Conservation (phyloP, 2,888 invertebrate genomes). For the Perithous albicinctus region DNA sequence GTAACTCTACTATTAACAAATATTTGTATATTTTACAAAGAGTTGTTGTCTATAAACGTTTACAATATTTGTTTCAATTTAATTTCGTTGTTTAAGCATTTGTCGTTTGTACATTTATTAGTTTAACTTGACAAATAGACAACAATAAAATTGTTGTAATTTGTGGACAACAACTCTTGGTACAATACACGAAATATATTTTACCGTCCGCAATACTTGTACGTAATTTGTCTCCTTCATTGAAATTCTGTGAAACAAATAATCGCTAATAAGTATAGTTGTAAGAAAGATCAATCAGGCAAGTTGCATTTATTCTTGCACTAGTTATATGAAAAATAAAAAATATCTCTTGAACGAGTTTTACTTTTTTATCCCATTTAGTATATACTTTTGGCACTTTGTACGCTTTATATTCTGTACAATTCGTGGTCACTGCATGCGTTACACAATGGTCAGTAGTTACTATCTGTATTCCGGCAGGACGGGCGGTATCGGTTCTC, state of each 20-base stretch:
- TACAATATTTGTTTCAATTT: too few species aligned
- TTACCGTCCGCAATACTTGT: too few species aligned
- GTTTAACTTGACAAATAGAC: too few species aligned
- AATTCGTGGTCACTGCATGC: slow-evolving; percentile 48
- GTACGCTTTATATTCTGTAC: slow-evolving; percentile 1
- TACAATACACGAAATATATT: too few species aligned
- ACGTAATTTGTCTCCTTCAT: neutral
- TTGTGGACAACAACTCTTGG: too few species aligned
- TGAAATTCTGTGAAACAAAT: neutral
- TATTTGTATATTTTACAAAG: too few species aligned
- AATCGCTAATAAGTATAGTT: neutral
- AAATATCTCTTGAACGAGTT: neutral
- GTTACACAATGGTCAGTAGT: neutral
- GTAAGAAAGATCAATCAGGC: neutral
- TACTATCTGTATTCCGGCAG: slow-evolving; percentile 63
- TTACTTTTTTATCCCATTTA: neutral
- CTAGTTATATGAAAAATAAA: neutral
- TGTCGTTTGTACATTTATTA: too few species aligned
- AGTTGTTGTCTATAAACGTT: too few species aligned
- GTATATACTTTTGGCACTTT: neutral
- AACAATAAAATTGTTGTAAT: too few species aligned
- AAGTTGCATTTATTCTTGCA: neutral
- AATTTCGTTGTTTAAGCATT: too few species aligned
- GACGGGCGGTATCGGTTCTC: slow-evolving; percentile 54
- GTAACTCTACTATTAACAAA: too few species aligned